Evolutionary conservation across 2,113 vertebrate species (phyloP).

Genomic region (Erythrocercus mccallii): DNA sequence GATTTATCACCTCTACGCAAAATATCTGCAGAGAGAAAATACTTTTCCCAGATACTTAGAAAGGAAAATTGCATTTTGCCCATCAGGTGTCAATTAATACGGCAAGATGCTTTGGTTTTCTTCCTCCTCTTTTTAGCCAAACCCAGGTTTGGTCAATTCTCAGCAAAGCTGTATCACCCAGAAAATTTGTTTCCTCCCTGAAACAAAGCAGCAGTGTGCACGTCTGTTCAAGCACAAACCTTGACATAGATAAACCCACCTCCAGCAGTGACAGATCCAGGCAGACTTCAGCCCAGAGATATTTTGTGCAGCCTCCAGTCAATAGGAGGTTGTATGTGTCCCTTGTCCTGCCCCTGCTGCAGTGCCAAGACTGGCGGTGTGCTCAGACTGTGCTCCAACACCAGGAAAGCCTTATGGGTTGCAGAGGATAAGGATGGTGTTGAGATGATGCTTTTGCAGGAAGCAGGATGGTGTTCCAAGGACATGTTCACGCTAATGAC

Average conservation of each 20-base stretch:
- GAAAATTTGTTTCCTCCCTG: neutral
- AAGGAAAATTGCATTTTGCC: neutral
- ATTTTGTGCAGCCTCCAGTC: neutral
- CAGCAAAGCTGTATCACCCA: neutral
- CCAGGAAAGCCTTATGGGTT: rapidly evolving
- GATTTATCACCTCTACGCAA: neutral
- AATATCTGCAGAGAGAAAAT: neutral
- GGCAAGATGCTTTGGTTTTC: neutral
- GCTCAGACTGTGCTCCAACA: neutral
- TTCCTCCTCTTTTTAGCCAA: neutral
- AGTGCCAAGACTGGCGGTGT: rapidly evolving
- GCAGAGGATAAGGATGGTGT: neutral
- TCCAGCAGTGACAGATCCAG: neutral
- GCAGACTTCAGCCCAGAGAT: neutral
- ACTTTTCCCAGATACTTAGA: neutral
- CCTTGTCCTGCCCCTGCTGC: rapidly evolving
- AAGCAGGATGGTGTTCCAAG: neutral
- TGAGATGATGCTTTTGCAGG: neutral
- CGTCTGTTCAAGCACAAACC: neutral
- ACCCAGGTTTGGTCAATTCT: neutral
- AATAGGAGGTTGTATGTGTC: neutral
- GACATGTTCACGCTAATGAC: neutral
- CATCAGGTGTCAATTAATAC: neutral
- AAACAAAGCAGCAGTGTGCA: neutral
- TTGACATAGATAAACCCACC: rapidly evolving